Percentiles rank a stretch among this genome's conserved stretches.
phyloP scores from a whole-genome alignment of 2,113 vertebrate species.

The Tringa solitaria region DNA sequence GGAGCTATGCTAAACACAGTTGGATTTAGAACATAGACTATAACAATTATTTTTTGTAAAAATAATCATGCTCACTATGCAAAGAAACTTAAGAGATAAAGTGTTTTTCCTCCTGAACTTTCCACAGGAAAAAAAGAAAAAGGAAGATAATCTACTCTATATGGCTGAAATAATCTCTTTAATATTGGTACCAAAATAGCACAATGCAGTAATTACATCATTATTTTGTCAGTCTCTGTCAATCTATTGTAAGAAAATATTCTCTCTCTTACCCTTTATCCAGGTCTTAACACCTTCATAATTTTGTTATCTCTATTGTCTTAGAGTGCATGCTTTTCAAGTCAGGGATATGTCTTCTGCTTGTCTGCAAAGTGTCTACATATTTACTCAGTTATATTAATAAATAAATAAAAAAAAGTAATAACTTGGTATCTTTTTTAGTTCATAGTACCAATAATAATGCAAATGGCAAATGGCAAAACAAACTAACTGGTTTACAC shows the following conservation, averaged over 20 bases:
- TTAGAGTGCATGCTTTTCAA: background rate
- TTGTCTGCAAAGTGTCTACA: background rate
- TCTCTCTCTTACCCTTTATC: conserved; percentile 44
- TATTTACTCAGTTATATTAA: background rate
- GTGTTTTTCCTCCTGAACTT: background rate
- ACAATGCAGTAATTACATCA: conserved; percentile 66
- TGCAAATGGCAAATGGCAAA: background rate
- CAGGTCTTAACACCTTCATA: conserved; percentile 57
- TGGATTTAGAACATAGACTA: background rate
- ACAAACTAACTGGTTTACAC: background rate
- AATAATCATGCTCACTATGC: background rate
- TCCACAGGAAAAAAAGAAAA: background rate
- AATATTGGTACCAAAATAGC: conserved; percentile 61
- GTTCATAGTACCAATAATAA: background rate
- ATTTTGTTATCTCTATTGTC: conserved; percentile 13
- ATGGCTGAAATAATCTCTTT: conserved; percentile 1
- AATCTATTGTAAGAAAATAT: conserved; percentile 45
- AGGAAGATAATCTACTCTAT: background rate
- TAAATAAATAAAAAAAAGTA: background rate
- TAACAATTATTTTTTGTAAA: background rate
- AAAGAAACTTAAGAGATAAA: background rate
- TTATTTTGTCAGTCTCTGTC: conserved; percentile 71
- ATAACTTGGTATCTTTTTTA: background rate
- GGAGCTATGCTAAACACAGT: background rate
- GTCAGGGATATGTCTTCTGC: background rate